These are phyloP conservation scores for Thereva nobilitata DNA, from an alignment of 2,888 invertebrate genomes.

Conservation along the genomic window DNA sequence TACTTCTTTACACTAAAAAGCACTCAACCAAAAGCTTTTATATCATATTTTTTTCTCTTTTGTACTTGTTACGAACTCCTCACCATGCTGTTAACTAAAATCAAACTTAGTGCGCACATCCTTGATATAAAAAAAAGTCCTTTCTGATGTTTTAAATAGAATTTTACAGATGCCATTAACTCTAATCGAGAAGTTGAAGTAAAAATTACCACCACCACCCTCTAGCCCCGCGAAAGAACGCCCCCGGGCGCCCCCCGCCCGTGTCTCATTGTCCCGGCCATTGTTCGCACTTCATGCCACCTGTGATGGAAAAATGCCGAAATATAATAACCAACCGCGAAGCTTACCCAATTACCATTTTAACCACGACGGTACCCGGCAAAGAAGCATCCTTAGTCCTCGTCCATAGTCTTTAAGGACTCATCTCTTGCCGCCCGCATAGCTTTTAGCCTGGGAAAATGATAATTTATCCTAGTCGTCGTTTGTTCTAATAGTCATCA, in stretches of 20 bases:
- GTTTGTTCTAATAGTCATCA: slow-evolving; percentile 37
- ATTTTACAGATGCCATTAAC: too few species aligned
- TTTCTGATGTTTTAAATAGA: too few species aligned
- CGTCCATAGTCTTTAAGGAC: not conserved
- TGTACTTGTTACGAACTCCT: too few species aligned
- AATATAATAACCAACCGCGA: slow-evolving; percentile 29
- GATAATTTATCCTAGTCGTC: slow-evolving; percentile 38
- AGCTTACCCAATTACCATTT: slow-evolving; percentile 32
- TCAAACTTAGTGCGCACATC: too few species aligned
- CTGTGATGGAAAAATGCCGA: slow-evolving; percentile 14
- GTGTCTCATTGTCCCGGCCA: not conserved
- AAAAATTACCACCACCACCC: too few species aligned
- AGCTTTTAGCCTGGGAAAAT: slow-evolving; percentile 37
- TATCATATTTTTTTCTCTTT: too few species aligned
- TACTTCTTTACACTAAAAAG: too few species aligned
- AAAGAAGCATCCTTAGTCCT: not conserved
- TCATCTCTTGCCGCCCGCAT: not conserved
- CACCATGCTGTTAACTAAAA: too few species aligned
- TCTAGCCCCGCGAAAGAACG: too few species aligned
- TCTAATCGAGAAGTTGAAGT: too few species aligned
- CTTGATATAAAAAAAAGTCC: too few species aligned
- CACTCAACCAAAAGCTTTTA: too few species aligned
- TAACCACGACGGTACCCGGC: slow-evolving; percentile 14
- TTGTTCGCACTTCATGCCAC: not conserved
- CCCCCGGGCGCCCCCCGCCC: not conserved